Base-by-base conservation (phyloP, 2,888 invertebrate genomes). In the Drosophila borealis region DNA sequence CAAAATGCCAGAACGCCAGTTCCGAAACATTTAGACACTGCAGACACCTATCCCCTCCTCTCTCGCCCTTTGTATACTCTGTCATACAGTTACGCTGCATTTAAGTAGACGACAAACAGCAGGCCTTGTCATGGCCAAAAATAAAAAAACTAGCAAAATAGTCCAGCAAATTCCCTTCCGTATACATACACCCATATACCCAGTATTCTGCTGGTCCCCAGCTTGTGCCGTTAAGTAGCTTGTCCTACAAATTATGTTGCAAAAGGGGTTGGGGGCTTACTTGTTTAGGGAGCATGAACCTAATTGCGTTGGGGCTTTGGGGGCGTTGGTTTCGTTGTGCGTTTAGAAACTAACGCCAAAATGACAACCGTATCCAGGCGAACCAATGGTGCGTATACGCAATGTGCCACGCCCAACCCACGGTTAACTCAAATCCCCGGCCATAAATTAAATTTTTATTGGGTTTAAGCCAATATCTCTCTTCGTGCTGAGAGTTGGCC, bases 261-360 rank as follows among this genome's bases (percentile, higher is more conserved):
- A 29, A 14, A 14, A 9, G 53, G 50, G 8, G 6, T 17, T 44
- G 8, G 13, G 4, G n/a, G 39, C 10, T 13, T 21, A 29, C 10
- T 14, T 45, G 49, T 41, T 54, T 60, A 19, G 69, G 39, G 51
- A n/a, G 66, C 57, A 50, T 50, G 36, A 17, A 51, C 57, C 69
- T 89, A 80, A 89, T 89, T 89, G 77, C 88, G 57, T 83, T 78
- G 70, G 83, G 82, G 75, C 74, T 68, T 74, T 68, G 17, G 72
- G 70, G 53, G 53, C 39, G 37, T 2, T 41, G 42, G 57, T 48
- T 34, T 65, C 11, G 56, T 14, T 29, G 29, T 64, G 55, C 54
- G 45, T 48, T 60, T 33, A 21, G 46, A 33, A 51, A 46, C 55
- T 42, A 42, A 51, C 44, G 19, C 19, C 19, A 34, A 45, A 49